A percentile compares a stretch with the other conserved stretches of the same genome.
phyloP scores from a whole-genome alignment of 2,113 vertebrate species.

The Menura novaehollandiae region DNA sequence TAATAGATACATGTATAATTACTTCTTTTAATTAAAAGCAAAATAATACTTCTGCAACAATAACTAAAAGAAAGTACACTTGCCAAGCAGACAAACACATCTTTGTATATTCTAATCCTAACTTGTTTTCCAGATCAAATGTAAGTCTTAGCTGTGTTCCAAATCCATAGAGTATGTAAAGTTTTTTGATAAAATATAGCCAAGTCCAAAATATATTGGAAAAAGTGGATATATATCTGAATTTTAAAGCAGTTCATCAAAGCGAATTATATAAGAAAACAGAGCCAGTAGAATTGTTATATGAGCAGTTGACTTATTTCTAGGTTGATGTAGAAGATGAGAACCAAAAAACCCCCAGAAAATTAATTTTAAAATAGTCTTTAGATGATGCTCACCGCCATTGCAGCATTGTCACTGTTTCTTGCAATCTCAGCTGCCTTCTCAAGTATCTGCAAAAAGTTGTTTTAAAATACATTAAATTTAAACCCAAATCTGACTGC shows the following conservation, averaged over 20 bases:
- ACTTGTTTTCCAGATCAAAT: neutral
- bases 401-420: conserved; percentile 79
- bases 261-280: neutral
- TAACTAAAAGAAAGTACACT: neutral
- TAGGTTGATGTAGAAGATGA: neutral
- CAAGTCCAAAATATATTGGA: neutral
- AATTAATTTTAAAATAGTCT: neutral
- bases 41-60: neutral
- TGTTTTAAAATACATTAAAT: neutral
- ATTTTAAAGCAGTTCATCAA: neutral
- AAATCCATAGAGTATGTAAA: neutral
- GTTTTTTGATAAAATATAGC: neutral
- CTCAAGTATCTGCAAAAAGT: conserved; percentile 89
- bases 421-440: conserved; percentile 92
- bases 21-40: neutral
- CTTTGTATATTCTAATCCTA: neutral
- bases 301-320: neutral
- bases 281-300: neutral
- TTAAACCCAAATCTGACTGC: neutral
- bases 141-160: neutral
- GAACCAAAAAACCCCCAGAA: fast-evolving
- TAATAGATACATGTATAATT: neutral
- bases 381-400: conserved; percentile 78
- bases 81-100: neutral
- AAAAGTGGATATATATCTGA: neutral